Evolutionary conservation across 2,888 invertebrate genomes (phyloP).

Genomic region (Hermaeophaga mercurialis): DNA sequence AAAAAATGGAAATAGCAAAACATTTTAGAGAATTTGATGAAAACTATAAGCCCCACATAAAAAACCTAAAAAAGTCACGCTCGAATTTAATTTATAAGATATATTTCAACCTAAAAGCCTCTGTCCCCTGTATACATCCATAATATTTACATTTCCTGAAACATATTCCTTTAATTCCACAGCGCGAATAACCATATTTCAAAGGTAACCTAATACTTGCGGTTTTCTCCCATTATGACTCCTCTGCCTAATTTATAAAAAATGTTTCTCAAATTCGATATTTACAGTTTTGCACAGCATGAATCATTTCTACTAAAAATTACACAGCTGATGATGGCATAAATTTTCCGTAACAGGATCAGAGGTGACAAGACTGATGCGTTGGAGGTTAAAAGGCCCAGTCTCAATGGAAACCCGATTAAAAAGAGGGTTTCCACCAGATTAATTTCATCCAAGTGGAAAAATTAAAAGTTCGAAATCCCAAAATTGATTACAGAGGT

Average conservation of each 20-base stretch:
- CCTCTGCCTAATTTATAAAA: neutral
- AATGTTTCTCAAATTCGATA: neutral
- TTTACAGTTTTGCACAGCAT: conserved; percentile 16
- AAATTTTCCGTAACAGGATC: conserved; percentile 19
- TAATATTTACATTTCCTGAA: too few species aligned
- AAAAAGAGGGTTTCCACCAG: conserved; percentile 18
- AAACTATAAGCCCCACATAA: too few species aligned
- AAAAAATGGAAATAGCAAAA: too few species aligned
- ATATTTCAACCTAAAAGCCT: too few species aligned
- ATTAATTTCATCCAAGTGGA: conserved; percentile 7
- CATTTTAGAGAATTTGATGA: too few species aligned
- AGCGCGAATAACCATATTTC: neutral
- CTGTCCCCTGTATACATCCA: too few species aligned
- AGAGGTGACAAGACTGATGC: conserved; percentile 27
- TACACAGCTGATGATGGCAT: conserved; percentile 31
- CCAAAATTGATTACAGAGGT: too few species aligned
- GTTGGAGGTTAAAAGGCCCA: conserved; percentile 29
- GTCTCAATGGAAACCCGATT: conserved; percentile 15
- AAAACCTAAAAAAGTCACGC: too few species aligned
- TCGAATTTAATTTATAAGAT: too few species aligned
- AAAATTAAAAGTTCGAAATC: neutral
- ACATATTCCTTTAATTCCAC: too few species aligned
- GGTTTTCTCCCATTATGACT: neutral
- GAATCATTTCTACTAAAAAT: conserved; percentile 29
- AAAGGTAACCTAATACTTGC: neutral